Percentiles rank a stretch among this genome's conserved stretches.
These are phyloP conservation scores for Linyphia triangularis DNA, from an alignment of 2,888 invertebrate species.

Conservation along the genomic window DNA sequence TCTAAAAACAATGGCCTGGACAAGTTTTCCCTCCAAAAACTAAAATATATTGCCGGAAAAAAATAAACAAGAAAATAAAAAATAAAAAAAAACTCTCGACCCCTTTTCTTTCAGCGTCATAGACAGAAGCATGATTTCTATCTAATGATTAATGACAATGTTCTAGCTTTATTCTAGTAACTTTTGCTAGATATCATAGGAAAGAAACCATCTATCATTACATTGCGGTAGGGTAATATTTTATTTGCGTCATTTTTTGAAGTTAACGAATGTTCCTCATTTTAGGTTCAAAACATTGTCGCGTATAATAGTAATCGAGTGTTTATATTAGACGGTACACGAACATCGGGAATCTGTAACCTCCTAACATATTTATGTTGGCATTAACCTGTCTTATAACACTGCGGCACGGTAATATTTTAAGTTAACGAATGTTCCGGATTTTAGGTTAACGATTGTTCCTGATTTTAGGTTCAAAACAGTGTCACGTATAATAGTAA, in stretches of 20 bases:
- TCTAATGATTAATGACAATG: slow-evolving; percentile 53
- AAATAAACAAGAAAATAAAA: background rate
- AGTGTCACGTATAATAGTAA: too few relatives aligned
- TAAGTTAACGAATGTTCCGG: slow-evolving; percentile 9
- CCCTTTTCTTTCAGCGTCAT: slow-evolving; percentile 57
- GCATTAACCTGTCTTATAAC: too few relatives aligned
- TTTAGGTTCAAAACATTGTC: too few relatives aligned
- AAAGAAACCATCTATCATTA: slow-evolving; percentile 54
- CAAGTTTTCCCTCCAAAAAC: background rate
- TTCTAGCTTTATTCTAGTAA: slow-evolving; percentile 45
- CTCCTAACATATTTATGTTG: too few relatives aligned
- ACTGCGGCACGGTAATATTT: slow-evolving; percentile 56
- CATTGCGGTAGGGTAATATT: slow-evolving; percentile 58
- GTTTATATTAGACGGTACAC: too few relatives aligned
- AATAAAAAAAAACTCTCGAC: slow-evolving; percentile 28
- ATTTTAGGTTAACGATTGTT: slow-evolving; percentile 36
- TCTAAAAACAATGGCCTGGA: slow-evolving; percentile 25
- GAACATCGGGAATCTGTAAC: too few relatives aligned
- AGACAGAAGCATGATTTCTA: slow-evolving; percentile 60
- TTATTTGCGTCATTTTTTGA: slow-evolving; percentile 36
- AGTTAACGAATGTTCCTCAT: slow-evolving; percentile 37
- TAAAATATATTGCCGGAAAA: too few relatives aligned
- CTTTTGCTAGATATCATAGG: slow-evolving; percentile 44
- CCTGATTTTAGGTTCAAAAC: slow-evolving; percentile 18
- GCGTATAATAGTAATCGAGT: too few relatives aligned